phyloP scores from a whole-genome alignment of 2,797 vertebrate genomes.

The Macroramphosus scolopax region DNA sequence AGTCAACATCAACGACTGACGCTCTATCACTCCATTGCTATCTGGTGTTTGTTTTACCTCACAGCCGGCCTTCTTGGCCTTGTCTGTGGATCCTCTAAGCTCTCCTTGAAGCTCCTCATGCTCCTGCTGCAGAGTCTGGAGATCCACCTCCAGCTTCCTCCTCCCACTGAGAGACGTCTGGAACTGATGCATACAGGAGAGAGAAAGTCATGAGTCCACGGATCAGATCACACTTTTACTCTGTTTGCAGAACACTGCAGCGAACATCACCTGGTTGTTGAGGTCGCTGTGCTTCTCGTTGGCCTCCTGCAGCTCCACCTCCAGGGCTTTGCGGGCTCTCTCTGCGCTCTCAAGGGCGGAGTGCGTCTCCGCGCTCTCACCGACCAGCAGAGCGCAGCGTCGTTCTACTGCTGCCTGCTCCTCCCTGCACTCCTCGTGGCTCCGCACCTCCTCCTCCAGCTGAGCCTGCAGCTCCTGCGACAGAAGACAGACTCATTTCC shows the following conservation, averaged over 20 bases:
- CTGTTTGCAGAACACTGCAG: no score
- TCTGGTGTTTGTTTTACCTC: slow-evolving; percentile 68
- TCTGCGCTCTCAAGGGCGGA: slow-evolving; percentile 71
- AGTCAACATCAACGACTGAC: no score
- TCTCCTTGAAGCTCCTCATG: slow-evolving; percentile 80
- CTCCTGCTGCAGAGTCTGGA: slow-evolving; percentile 80
- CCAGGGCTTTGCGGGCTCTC: slow-evolving; percentile 72
- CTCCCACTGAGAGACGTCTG: slow-evolving; percentile 77
- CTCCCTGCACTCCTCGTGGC: slow-evolving; percentile 72
- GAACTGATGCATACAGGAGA: slow-evolving; percentile 56
- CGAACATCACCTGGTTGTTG: slow-evolving; percentile 75
- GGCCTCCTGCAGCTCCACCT: slow-evolving; percentile 76
- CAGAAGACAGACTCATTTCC: not conserved
- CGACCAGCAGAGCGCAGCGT: slow-evolving; percentile 71
- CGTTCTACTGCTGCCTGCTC: slow-evolving; percentile 76
- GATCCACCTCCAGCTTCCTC: slow-evolving; percentile 85
- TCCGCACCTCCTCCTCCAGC: slow-evolving; percentile 78
- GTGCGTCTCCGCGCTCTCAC: slow-evolving; percentile 71
- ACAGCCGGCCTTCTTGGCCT: slow-evolving; percentile 80
- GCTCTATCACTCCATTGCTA: no score
- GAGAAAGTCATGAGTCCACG: not conserved
- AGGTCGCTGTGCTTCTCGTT: slow-evolving; percentile 75
- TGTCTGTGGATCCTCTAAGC: slow-evolving; percentile 73
- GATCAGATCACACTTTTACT: no score
- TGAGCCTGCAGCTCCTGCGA: slow-evolving; percentile 80